Evolutionary conservation across 64 coral and sea anemone genomes (phyloP).

Genomic region (Pocillopora verrucosa): DNA sequence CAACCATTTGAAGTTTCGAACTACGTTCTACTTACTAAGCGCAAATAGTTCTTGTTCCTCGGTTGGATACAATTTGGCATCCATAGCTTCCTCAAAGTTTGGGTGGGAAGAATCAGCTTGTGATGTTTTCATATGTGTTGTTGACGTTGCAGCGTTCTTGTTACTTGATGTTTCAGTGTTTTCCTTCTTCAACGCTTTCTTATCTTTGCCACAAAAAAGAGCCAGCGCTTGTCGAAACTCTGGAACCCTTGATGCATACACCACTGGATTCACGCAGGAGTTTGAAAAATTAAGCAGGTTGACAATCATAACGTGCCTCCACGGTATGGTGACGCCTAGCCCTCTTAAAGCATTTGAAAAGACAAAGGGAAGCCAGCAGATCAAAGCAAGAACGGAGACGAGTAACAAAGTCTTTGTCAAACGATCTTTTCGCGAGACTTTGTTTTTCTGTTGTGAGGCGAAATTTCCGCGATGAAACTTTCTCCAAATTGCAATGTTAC

Average conservation of each 20-base stretch:
- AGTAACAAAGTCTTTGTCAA: constrained; percentile 4
- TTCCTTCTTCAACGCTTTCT: background rate
- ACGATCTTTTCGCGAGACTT: background rate
- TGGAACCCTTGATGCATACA: background rate
- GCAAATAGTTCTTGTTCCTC: background rate
- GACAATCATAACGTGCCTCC: background rate
- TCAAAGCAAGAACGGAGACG: background rate
- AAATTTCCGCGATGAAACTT: background rate
- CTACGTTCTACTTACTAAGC: no score
- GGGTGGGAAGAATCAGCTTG: no score
- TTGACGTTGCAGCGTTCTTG: background rate
- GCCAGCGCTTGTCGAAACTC: background rate
- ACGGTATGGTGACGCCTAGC: background rate
- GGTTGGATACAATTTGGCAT: background rate
- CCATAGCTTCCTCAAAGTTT: background rate
- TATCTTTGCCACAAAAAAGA: background rate
- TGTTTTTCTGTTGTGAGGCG: background rate
- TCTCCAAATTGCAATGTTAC: constrained; percentile 24
- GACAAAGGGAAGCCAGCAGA: background rate
- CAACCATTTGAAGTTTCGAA: no score
- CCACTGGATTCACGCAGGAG: background rate
- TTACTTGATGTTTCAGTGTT: background rate
- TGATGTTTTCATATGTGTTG: background rate
- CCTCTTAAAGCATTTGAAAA: background rate
- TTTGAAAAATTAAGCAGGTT: background rate